These are phyloP conservation scores for Luperina nickerlii DNA, from an alignment of 2,888 invertebrate species.

Conservation along the genomic window DNA sequence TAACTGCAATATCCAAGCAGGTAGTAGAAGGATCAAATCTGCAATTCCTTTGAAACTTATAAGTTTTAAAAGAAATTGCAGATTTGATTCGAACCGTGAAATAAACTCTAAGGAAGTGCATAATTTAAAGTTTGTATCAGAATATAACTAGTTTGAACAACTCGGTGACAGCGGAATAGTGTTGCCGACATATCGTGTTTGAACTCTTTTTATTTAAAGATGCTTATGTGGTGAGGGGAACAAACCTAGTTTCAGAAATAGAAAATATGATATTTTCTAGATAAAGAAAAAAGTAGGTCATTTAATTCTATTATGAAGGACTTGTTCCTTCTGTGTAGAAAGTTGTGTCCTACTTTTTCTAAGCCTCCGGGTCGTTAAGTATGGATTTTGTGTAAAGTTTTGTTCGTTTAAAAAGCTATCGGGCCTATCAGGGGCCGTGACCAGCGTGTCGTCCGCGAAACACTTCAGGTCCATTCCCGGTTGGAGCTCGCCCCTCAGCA, in stretches of 20 bases:
- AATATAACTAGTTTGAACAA: constrained; percentile 25
- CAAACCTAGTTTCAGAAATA: constrained; percentile 8
- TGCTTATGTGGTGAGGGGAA: neutral
- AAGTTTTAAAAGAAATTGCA: constrained; percentile 34
- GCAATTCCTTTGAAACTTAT: constrained; percentile 1
- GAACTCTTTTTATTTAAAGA: constrained; percentile 10
- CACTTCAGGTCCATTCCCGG: neutral
- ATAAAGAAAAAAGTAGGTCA: neutral
- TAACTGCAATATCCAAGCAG: constrained; percentile 1
- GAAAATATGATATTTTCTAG: neutral
- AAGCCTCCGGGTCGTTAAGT: too few species aligned
- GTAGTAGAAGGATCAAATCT: neutral
- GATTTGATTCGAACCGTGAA: constrained; percentile 41
- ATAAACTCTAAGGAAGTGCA: constrained; percentile 25
- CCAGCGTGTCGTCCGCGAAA: neutral
- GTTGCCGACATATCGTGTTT: neutral
- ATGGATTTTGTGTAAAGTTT: too few species aligned
- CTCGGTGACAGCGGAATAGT: constrained; percentile 1
- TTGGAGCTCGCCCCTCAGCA: neutral
- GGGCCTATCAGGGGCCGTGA: neutral
- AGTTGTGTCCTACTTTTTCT: neutral
- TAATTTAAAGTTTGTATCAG: constrained; percentile 8
- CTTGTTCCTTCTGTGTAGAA: neutral
- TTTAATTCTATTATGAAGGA: neutral
- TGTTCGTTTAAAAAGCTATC: too few species aligned